These are phyloP conservation scores for Limnephilus auricula DNA, from an alignment of 2,888 invertebrate species.

Conservation along the genomic window DNA sequence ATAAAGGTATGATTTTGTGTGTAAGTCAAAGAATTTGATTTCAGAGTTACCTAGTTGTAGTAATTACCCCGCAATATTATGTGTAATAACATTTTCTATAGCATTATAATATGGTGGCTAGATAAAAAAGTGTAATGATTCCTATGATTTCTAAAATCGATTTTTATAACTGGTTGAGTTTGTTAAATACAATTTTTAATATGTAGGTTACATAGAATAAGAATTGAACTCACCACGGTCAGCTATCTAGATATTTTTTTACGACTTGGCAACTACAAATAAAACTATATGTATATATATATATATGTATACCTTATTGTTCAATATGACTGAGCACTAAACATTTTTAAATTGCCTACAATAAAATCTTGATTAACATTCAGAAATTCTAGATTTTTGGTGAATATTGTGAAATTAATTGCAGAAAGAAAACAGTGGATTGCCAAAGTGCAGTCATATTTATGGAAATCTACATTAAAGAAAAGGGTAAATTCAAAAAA, in stretches of 20 bases:
- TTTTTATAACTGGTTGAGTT: not conserved
- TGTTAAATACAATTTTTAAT: not conserved
- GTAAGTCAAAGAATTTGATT: too few species aligned
- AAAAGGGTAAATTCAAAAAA: not conserved
- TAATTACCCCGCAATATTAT: too few species aligned
- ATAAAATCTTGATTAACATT: not conserved
- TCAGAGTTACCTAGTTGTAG: too few species aligned
- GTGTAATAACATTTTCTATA: not conserved
- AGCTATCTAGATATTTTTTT: not conserved
- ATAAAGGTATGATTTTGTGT: too few species aligned
- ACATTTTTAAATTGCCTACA: not conserved
- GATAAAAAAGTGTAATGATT: not conserved
- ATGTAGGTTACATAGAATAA: not conserved
- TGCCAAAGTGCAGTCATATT: not conserved
- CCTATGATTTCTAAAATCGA: not conserved
- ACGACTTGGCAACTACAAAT: not conserved
- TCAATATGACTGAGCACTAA: not conserved
- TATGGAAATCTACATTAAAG: not conserved
- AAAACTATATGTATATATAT: too few species aligned
- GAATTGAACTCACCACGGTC: not conserved
- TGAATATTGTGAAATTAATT: not conserved
- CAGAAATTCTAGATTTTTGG: not conserved
- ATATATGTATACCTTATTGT: not conserved
- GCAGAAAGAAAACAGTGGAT: not conserved
- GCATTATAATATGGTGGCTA: not conserved